These are phyloP conservation scores for Smittia sp. DNA, from an alignment of 2,888 invertebrate genomes.

Conservation along the genomic window DNA sequence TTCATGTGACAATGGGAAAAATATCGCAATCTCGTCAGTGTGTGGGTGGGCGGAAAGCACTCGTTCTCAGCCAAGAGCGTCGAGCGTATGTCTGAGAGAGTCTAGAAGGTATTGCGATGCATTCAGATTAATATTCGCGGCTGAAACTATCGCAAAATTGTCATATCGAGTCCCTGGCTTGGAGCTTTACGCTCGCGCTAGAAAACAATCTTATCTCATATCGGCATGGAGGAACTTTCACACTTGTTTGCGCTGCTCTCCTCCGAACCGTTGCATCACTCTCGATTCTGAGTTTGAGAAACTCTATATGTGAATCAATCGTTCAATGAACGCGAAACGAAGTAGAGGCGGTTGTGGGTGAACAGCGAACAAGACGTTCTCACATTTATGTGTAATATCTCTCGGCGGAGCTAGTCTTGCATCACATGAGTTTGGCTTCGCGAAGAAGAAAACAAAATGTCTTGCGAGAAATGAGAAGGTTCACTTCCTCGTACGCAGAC, in stretches of 20 bases:
- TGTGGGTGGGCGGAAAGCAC: neutral
- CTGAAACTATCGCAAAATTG: no score
- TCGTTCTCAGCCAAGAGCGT: neutral
- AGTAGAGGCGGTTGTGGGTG: slow-evolving; percentile 19
- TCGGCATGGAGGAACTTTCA: neutral
- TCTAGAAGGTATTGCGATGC: no score
- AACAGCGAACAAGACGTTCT: neutral
- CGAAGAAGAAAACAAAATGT: neutral
- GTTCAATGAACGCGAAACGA: slow-evolving; percentile 19
- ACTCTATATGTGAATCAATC: neutral
- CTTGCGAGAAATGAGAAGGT: neutral
- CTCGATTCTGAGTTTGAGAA: neutral
- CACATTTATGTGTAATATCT: neutral
- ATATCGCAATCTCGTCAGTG: neutral
- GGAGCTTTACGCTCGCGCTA: no score
- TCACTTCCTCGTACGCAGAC: slow-evolving; percentile 30
- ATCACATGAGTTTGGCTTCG: neutral
- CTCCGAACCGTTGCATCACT: neutral
- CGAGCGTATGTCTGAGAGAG: no score
- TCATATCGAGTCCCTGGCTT: no score
- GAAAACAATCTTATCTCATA: no score
- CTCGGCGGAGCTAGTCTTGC: neutral
- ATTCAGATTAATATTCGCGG: no score
- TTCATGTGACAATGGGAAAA: slow-evolving; percentile 12
- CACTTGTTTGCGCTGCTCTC: neutral